Evolutionary conservation across 2,113 vertebrate species (phyloP), one percentile per base, ranked within the genome.

Genomic region (Erythrocebus patas): DNA sequence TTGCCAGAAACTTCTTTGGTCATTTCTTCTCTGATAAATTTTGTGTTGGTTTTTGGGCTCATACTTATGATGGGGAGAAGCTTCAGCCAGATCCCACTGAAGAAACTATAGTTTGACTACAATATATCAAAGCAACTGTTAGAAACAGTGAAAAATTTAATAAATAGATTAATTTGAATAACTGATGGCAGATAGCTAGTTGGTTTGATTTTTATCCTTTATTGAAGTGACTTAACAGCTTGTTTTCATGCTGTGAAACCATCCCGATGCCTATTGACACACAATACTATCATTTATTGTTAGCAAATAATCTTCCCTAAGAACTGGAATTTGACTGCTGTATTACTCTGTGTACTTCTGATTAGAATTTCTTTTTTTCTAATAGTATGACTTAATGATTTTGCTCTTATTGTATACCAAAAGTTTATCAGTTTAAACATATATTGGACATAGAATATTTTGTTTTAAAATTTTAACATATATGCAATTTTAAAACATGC

Each of bases 91-190:
- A 27, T 3, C 0, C 7, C 3, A 59, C 11, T 68, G n/a, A 84
- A 48, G 27, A 95, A 88, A 88, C 43, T 23, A 55, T 40, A 43
- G 18, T 87, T 35, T 59, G 38, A 90, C 38, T 88, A 48, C 4
- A 82, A 59, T 70, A 72, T 82, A 32, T 8, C 17, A 88, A 84
- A 89, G n/a, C 45, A 83, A 88, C 14, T 88, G 23, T 7, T 91
- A 89, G 50, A 93, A 96, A 92, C 6, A 87, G 52, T 96, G 43
- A 96, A 50, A 79, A 64, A 83, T 79, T 73, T 38, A 40, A 79
- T 93, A 27, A 89, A 14, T 32, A 91, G 48, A 38, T 78, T 93
- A 81, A 96, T 97, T 94, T 94, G 40, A 88, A 90, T 92, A 94
- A 88, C 55, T 89, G 88, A 93, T 78, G 27, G 43, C 59, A 70